Evolutionary conservation across 2,888 invertebrate species (phyloP).

Genomic region (Ommatoiulus sabulosus): DNA sequence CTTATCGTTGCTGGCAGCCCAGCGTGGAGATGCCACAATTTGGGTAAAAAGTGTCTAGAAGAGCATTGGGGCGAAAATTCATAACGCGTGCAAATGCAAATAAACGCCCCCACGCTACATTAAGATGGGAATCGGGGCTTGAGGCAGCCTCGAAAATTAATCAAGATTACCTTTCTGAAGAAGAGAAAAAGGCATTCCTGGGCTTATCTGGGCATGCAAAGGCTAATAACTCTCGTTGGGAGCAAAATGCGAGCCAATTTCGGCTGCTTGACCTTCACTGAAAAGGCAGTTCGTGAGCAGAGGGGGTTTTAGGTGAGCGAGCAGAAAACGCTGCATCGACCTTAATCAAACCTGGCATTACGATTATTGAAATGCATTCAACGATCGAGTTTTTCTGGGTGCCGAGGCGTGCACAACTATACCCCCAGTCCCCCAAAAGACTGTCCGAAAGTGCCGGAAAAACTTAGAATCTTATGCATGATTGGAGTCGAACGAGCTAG

Average conservation of each 20-base stretch:
- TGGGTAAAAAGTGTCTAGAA: not conserved
- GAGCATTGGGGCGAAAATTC: not conserved
- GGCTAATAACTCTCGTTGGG: not conserved
- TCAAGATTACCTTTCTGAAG: not conserved
- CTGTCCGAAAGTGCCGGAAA: not conserved
- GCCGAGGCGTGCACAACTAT: not conserved
- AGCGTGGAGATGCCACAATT: not conserved
- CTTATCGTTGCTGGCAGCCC: not conserved
- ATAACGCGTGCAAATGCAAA: not conserved
- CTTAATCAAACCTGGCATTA: conserved; percentile 21
- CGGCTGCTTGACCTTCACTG: not conserved
- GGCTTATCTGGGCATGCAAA: not conserved
- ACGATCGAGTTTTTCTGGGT: not conserved
- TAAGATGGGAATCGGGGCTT: not conserved
- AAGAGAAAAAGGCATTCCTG: not conserved
- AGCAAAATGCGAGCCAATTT: not conserved
- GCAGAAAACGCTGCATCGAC: not conserved
- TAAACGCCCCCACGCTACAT: not conserved
- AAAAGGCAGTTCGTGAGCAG: not conserved
- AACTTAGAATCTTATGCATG: not conserved
- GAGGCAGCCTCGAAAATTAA: not conserved
- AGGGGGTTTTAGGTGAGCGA: conserved; percentile 6
- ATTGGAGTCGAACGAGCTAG: not conserved
- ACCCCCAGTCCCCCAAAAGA: not conserved
- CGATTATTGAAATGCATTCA: not conserved